phyloP scores from a whole-genome alignment of 2,113 vertebrate genomes.

The Chaenocephalus aceratus region DNA sequence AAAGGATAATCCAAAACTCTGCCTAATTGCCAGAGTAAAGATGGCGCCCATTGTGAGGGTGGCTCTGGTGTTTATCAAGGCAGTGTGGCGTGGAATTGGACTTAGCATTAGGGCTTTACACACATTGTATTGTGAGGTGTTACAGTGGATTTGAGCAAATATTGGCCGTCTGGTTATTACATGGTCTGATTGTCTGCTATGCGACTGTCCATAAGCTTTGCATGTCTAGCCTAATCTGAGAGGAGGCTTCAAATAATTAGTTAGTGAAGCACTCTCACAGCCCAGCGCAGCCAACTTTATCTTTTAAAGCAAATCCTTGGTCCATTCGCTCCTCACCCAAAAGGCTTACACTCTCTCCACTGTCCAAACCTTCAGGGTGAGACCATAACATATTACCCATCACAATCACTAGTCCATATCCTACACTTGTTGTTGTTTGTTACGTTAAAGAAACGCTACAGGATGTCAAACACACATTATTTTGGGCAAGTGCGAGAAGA shows the following conservation, averaged over 20 bases:
- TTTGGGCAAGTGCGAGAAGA: background rate
- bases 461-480: background rate
- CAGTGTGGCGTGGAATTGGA: slow-evolving; percentile 72
- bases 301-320: slow-evolving; percentile 63
- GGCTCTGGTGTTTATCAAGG: slow-evolving; percentile 67
- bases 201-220: slow-evolving; percentile 64
- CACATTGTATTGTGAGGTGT: slow-evolving; percentile 77
- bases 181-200: slow-evolving; percentile 74
- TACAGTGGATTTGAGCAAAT: slow-evolving; percentile 76
- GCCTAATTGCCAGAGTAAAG: slow-evolving; percentile 81
- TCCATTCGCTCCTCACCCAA: slow-evolving; percentile 62
- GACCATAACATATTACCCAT: slow-evolving; percentile 49
- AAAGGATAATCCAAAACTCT: slow-evolving; percentile 75
- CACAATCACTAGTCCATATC: slow-evolving; percentile 27
- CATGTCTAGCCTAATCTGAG: slow-evolving; percentile 69
- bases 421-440: slow-evolving; percentile 11
- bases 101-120: slow-evolving; percentile 62
- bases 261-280: slow-evolving; percentile 68
- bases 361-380: slow-evolving; percentile 40
- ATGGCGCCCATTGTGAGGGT: slow-evolving; percentile 69
- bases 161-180: slow-evolving; percentile 72
- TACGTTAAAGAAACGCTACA: slow-evolving; percentile 25
- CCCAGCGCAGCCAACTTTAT: slow-evolving; percentile 62
- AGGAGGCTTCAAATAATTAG: slow-evolving; percentile 76
- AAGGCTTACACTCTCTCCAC: slow-evolving; percentile 64